Percentiles rank a stretch among this genome's conserved stretches.
phyloP scores from a whole-genome alignment of 2,797 vertebrate genomes.

The Chiloscyllium punctatum region DNA sequence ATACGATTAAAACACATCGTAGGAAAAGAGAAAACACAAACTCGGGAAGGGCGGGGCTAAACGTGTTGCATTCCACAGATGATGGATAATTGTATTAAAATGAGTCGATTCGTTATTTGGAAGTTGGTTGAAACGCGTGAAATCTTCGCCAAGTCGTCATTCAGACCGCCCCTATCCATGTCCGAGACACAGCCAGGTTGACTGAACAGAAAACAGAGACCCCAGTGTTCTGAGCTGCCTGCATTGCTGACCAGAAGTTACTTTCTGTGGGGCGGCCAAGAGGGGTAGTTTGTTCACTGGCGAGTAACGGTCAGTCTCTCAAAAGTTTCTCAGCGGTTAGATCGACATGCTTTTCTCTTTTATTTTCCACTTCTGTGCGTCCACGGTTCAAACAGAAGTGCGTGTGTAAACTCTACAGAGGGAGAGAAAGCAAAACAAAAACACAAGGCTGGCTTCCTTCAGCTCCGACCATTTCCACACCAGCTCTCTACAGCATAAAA shows the following conservation, averaged over 20 bases:
- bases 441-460: neutral
- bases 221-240: slow-evolving; percentile 9
- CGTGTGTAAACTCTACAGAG: neutral
- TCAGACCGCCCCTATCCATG: neutral
- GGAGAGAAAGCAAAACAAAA: neutral
- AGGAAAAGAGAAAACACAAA: neutral
- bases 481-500: neutral
- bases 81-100: neutral
- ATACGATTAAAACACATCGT: neutral
- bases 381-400: neutral
- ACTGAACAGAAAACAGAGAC: neutral
- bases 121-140: slow-evolving; percentile 9
- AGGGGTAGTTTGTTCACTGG: neutral
- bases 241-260: neutral
- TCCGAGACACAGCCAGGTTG: neutral
- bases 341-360: neutral
- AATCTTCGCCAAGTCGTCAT: neutral
- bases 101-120: neutral
- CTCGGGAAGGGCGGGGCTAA: neutral
- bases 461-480: neutral
- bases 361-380: neutral
- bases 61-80: neutral
- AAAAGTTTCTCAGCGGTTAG: neutral
- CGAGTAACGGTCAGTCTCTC: neutral
- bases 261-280: too few relatives aligned